Conservation (phyloP, 1,140 invertebrate species). For the Anastatus disparis region DNA sequence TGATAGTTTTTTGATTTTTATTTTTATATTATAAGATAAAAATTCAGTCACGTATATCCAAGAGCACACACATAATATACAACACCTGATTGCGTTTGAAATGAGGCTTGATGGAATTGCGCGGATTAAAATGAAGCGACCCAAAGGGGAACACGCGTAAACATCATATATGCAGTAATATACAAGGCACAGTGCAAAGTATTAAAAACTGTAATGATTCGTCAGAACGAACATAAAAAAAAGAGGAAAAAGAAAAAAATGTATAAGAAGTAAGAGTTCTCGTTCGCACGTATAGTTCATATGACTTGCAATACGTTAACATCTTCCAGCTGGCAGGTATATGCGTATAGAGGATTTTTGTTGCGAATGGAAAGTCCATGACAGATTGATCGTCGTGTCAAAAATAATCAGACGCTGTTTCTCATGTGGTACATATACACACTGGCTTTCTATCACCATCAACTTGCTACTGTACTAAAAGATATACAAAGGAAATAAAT, state of each 20-base stretch:
- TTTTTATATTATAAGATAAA: background rate
- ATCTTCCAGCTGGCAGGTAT: background rate
- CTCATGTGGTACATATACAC: no score
- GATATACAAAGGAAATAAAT: no score
- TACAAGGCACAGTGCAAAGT: background rate
- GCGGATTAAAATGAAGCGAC: conserved; percentile 20
- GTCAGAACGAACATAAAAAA: no score
- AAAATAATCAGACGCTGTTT: background rate
- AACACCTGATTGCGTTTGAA: background rate
- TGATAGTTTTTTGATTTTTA: no score
- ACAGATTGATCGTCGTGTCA: conserved; percentile 18
- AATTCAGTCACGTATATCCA: background rate
- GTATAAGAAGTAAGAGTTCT: background rate
- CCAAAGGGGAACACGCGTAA: background rate
- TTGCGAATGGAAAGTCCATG: background rate
- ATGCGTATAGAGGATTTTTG: background rate
- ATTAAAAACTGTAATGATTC: conserved; percentile 25
- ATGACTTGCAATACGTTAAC: no score
- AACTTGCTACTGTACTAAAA: no score
- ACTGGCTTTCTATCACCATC: background rate
- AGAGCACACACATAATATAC: background rate
- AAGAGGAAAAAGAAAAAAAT: no score
- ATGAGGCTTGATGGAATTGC: background rate
- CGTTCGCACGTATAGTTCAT: background rate
- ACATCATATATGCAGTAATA: no score